A percentile compares a stretch with the other conserved stretches of the same genome.
phyloP scores from a whole-genome alignment of 2,888 invertebrate genomes.

The Agriopis leucophaearia region DNA sequence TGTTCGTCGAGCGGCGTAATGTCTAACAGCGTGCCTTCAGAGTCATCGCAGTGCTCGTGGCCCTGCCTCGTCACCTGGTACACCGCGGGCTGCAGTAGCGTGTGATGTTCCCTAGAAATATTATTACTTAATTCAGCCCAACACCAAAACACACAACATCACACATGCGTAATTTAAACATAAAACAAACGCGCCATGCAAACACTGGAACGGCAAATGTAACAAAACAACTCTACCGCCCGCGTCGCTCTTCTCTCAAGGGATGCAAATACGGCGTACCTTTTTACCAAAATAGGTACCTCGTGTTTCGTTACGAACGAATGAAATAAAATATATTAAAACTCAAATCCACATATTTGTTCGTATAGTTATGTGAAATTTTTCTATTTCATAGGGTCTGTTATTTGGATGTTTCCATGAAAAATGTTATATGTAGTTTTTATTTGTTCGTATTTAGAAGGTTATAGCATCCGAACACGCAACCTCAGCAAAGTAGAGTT shows the following conservation, averaged over 20 bases:
- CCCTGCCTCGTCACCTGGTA: slow-evolving; percentile 91
- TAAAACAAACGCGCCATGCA: slow-evolving; percentile 39
- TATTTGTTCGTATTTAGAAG: slow-evolving; percentile 32
- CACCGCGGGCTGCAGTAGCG: slow-evolving; percentile 86
- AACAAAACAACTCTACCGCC: slow-evolving; percentile 35
- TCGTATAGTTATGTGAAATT: slow-evolving; percentile 36
- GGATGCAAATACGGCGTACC: slow-evolving; percentile 27
- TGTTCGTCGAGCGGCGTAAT: slow-evolving; percentile 89
- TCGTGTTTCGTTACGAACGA: slow-evolving; percentile 15
- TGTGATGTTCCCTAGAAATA: slow-evolving; percentile 81
- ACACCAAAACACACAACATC: slow-evolving; percentile 41
- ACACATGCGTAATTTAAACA: slow-evolving; percentile 42
- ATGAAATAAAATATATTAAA: slow-evolving; percentile 18
- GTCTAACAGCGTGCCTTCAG: slow-evolving; percentile 89
- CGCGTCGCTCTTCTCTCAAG: slow-evolving; percentile 35
- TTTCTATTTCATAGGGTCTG: slow-evolving; percentile 39
- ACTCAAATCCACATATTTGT: slow-evolving; percentile 40
- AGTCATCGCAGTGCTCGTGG: slow-evolving; percentile 90
- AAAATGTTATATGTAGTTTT: slow-evolving; percentile 44
- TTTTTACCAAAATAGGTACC: slow-evolving; percentile 17
- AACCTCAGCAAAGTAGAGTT: slow-evolving; percentile 33
- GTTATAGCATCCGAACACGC: slow-evolving; percentile 44
- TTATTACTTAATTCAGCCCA: slow-evolving; percentile 15
- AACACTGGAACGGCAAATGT: slow-evolving; percentile 26
- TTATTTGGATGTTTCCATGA: too few species aligned